These are phyloP conservation scores for Lampris megalopsis DNA, from an alignment of 2,113 vertebrate genomes.

Conservation along the genomic window DNA sequence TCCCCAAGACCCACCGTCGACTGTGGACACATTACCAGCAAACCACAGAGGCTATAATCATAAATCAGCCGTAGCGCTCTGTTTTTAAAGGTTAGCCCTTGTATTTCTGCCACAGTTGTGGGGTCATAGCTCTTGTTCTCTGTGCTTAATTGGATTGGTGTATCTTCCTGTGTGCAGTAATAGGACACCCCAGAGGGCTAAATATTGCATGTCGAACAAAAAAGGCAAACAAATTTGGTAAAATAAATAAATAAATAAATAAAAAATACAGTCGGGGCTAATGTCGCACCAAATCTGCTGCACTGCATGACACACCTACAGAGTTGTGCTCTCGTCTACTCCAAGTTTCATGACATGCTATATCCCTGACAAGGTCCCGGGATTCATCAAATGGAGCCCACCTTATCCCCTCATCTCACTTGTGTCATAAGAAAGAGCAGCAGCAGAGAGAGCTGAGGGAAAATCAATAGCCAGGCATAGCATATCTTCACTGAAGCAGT, in stretches of 20 bases:
- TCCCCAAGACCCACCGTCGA: slow-evolving; percentile 32
- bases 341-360: slow-evolving; percentile 66
- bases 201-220: slow-evolving; percentile 45
- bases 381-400: slow-evolving; percentile 74
- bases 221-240: slow-evolving; percentile 39
- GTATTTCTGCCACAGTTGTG: slow-evolving; percentile 49
- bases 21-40: slow-evolving; percentile 48
- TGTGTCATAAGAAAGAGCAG: slow-evolving; percentile 77
- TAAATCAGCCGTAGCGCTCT: slow-evolving; percentile 52
- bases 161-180: slow-evolving; percentile 47
- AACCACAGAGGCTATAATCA: slow-evolving; percentile 53
- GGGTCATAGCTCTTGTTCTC: slow-evolving; percentile 44
- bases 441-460: slow-evolving; percentile 62
- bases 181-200: slow-evolving; percentile 26
- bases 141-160: slow-evolving; percentile 49
- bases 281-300: slow-evolving; percentile 30
- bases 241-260: not conserved
- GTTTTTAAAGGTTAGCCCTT: slow-evolving; percentile 66
- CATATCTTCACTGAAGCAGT: slow-evolving; percentile 59
- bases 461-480: slow-evolving; percentile 79
- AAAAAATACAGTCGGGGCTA: slow-evolving; percentile 46
- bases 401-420: slow-evolving; percentile 69
- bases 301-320: slow-evolving; percentile 33
- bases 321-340: slow-evolving; percentile 53
- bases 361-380: slow-evolving; percentile 73